phyloP scores from a whole-genome alignment of 2,888 invertebrate genomes.

The Acleris laterana region DNA sequence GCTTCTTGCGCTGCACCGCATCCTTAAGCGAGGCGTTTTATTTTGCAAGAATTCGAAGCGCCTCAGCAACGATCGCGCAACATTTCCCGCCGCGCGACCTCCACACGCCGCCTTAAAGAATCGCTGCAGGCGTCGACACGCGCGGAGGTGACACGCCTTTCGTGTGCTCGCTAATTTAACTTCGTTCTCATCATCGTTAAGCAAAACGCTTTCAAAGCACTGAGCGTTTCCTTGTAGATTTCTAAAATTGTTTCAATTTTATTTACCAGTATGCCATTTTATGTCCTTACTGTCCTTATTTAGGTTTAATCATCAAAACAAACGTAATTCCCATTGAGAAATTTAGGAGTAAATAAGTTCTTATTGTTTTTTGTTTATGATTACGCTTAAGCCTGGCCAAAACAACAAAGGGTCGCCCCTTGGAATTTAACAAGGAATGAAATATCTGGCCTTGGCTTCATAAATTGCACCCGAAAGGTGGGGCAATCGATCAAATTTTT shows the following conservation, averaged over 20 bases:
- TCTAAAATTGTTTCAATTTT: not conserved
- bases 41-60: slow-evolving; percentile 21
- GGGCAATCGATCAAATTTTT: slow-evolving; percentile 45
- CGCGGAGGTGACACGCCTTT: not conserved
- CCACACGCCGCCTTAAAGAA: not conserved
- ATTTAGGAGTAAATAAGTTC: no score
- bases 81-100: slow-evolving; percentile 21
- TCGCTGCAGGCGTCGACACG: not conserved
- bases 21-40: not conserved
- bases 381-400: not conserved
- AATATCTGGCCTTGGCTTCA: slow-evolving; percentile 1
- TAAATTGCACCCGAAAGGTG: slow-evolving; percentile 26
- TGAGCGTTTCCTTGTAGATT: not conserved
- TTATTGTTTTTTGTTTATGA: no score
- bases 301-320: not conserved
- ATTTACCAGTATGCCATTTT: no score
- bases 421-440: not conserved
- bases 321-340: no score
- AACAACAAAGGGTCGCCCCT: not conserved
- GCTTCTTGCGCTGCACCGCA: not conserved
- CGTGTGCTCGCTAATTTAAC: not conserved
- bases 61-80: slow-evolving; percentile 1
- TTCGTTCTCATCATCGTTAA: not conserved
- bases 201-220: not conserved
- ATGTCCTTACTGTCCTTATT: no score